phyloP scores from a whole-genome alignment of 2,888 invertebrate species.

The Eupithecia pulchellata region DNA sequence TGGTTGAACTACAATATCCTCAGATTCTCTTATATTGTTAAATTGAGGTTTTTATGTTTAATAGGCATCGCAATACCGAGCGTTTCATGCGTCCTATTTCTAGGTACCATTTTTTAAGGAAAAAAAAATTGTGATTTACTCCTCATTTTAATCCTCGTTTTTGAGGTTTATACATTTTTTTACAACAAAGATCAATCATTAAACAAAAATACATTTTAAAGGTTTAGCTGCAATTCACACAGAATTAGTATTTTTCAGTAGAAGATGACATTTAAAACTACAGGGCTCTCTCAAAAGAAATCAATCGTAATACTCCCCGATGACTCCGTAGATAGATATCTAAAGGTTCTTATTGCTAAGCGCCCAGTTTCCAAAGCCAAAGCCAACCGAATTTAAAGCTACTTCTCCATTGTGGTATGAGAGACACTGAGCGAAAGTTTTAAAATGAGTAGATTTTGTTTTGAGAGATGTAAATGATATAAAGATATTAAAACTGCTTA shows the following conservation, averaged over 20 bases:
- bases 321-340: slow-evolving; percentile 24
- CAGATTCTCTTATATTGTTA: not conserved
- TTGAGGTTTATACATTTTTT: too few species aligned
- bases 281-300: slow-evolving; percentile 15
- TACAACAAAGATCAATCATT: too few species aligned
- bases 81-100: too few species aligned
- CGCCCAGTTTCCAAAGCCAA: slow-evolving; percentile 10
- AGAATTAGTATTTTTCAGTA: not conserved
- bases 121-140: too few species aligned
- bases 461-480: too few species aligned
- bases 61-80: too few species aligned
- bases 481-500: too few species aligned
- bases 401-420: not conserved
- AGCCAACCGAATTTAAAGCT: not conserved
- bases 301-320: slow-evolving; percentile 24
- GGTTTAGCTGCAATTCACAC: not conserved
- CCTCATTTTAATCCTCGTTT: too few species aligned
- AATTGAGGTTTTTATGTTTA: not conserved
- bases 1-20: not conserved
- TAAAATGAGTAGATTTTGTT: not conserved
- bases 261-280: not conserved
- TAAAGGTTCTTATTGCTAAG: slow-evolving; percentile 35
- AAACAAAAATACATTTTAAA: too few species aligned
- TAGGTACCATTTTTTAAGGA: too few species aligned
- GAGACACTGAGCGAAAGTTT: not conserved